A percentile compares a stretch with the other conserved stretches of the same genome.
Conservation (phyloP, 2,113 vertebrate genomes). For the Crotalus tigris region DNA sequence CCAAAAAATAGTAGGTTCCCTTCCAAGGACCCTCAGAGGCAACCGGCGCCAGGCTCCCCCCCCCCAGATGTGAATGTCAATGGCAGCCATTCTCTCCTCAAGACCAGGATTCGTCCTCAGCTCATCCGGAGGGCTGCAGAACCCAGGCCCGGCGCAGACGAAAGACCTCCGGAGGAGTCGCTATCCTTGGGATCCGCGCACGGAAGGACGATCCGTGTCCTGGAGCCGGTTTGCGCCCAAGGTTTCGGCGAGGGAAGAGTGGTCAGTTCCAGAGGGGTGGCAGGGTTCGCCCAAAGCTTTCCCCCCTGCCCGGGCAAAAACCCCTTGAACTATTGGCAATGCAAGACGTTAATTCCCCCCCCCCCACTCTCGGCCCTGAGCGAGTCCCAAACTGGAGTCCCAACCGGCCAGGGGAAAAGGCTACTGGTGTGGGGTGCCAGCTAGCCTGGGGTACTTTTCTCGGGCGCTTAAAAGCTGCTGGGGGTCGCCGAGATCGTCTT, state of each 20-base stretch:
- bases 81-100: too few relatives aligned
- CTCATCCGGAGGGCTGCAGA: too few relatives aligned
- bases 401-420: too few relatives aligned
- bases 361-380: background rate
- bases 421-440: background rate
- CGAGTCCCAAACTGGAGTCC: background rate
- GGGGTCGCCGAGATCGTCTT: slow-evolving; percentile 60
- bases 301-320: background rate
- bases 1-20: too few relatives aligned
- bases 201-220: background rate
- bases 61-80: too few relatives aligned
- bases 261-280: background rate
- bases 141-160: too few relatives aligned
- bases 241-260: background rate
- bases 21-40: too few relatives aligned
- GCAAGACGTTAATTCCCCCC: background rate
- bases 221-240: accelerated
- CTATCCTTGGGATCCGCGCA: background rate
- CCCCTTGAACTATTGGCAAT: background rate
- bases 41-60: too few relatives aligned
- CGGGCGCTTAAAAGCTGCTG: background rate
- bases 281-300: too few relatives aligned
- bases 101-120: too few relatives aligned
- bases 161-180: background rate
- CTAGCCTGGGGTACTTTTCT: background rate